A percentile compares a stretch with the other conserved stretches of the same genome.
These are phyloP conservation scores for Trachelus stipa DNA, from an alignment of 2,888 invertebrate genomes.

Conservation along the genomic window DNA sequence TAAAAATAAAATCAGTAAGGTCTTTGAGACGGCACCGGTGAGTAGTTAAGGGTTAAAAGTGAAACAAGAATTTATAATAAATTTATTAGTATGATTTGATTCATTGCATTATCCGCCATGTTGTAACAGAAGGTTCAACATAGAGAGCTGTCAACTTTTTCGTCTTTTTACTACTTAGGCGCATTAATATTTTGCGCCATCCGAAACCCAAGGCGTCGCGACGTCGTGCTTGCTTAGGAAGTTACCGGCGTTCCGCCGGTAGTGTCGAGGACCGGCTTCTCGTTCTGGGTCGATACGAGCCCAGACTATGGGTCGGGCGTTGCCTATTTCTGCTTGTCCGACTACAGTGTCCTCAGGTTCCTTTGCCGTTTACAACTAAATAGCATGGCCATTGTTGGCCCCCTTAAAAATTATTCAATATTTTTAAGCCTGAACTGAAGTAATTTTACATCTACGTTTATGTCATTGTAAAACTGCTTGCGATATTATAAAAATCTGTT, in stretches of 20 bases:
- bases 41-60: too few species aligned
- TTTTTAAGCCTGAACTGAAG: too few species aligned
- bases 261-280: constrained; percentile 2
- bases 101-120: not conserved
- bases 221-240: not conserved
- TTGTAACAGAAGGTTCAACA: not conserved
- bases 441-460: not conserved
- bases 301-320: constrained; percentile 31
- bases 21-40: too few species aligned
- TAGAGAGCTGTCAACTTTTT: not conserved
- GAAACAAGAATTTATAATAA: too few species aligned
- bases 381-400: not conserved
- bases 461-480: not conserved
- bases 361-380: not conserved
- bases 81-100: too few species aligned
- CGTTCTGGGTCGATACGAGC: constrained; percentile 38
- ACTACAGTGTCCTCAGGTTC: not conserved
- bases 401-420: not conserved
- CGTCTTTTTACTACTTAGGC: not conserved
- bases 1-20: too few species aligned
- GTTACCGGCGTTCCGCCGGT: not conserved
- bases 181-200: not conserved
- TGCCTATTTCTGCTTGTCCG: constrained; percentile 27
- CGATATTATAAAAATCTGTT: not conserved
- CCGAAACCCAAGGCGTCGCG: not conserved